Evolutionary conservation across 2,113 vertebrate species (phyloP), one percentile per base, ranked within the genome.

Genomic region (Vidua macroura): DNA sequence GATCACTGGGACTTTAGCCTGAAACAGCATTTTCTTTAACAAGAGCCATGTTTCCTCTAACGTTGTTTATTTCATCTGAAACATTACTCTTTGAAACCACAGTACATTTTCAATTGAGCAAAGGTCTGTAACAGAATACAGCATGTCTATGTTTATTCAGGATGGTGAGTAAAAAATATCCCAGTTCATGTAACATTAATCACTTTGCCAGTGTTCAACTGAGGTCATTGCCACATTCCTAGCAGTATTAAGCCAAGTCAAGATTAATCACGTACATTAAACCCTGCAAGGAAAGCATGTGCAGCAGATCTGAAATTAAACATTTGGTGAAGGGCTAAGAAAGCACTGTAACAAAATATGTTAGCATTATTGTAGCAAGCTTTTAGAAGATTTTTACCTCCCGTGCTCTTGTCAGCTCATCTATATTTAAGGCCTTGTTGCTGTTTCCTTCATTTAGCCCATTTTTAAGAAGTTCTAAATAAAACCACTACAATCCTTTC

Each of bases 11-110:
- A 98, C 96, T 97, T 98, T 95, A 98, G 96, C 97, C 96, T 98
- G 98, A 98, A 98, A 97, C 96, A 98, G 97, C 97, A 97, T 98
- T 98, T 98, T 98, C 95, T 97, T 97, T 97, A 98, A 98, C 96
- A 98, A 97, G 97, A 97, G 94, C 96, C 93, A 77, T 97, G 94
- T 97, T 98, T 97, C 96, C 96, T 96, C 96, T 96, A 97, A 97
- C n/a, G 3, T 95, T 98, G 97, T 98, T 98, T 98, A 98, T 97
- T 97, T 93, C 96, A 96, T 96, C 95, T 97, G 96, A 97, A 98
- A 98, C 96, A 96, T 96, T 97, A 97, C 95, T 97, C 97, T 97
- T 97, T 97, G 97, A 97, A 98, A 98, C 96, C 97, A 94, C 73
- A 59, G 96, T 93, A 92, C 88, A 93, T 97, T 98, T 98, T 98